Percentiles rank a stretch among this genome's conserved stretches.
Conservation (phyloP, 2,888 invertebrate genomes). For the Synanthedon andrenaeformis region DNA sequence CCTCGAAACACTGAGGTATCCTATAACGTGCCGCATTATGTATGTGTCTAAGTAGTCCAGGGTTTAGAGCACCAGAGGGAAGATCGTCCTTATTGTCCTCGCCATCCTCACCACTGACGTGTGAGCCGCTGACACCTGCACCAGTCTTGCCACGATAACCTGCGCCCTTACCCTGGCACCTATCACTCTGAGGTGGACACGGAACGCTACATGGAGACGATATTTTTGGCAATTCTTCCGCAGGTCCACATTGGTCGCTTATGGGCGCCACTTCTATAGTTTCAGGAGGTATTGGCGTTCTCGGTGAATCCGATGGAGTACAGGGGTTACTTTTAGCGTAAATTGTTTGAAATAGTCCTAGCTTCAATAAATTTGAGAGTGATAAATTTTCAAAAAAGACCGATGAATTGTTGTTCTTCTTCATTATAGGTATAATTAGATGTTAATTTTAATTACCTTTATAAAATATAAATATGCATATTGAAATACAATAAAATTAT, state of each 20-base stretch:
- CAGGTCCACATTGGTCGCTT: conserved; percentile 16
- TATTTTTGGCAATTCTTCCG: conserved; percentile 23
- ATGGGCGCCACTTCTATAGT: conserved; percentile 1
- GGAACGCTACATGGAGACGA: conserved; percentile 14
- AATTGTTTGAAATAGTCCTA: conserved; percentile 37
- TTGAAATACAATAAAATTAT: too few species aligned
- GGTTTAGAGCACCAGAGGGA: conserved; percentile 39
- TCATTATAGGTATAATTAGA: neutral
- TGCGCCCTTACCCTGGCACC: conserved; percentile 14
- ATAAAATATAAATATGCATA: too few species aligned
- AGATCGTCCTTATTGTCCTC: conserved; percentile 26
- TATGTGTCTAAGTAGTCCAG: conserved; percentile 52
- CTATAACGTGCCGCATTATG: conserved; percentile 55
- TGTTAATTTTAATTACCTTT: neutral
- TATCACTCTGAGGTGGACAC: conserved; percentile 15
- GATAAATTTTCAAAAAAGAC: conserved; percentile 9
- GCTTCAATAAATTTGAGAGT: conserved; percentile 35
- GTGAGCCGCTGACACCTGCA: conserved; percentile 55
- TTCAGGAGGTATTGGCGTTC: conserved; percentile 12
- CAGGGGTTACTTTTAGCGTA: conserved; percentile 40
- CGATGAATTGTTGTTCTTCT: neutral
- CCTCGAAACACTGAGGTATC: conserved; percentile 62
- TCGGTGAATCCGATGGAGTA: conserved; percentile 22
- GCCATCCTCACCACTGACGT: conserved; percentile 25
- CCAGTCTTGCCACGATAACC: conserved; percentile 55